Evolutionary conservation across 2,797 vertebrate genomes (phyloP).

Genomic region (Glyptemys insculpta): DNA sequence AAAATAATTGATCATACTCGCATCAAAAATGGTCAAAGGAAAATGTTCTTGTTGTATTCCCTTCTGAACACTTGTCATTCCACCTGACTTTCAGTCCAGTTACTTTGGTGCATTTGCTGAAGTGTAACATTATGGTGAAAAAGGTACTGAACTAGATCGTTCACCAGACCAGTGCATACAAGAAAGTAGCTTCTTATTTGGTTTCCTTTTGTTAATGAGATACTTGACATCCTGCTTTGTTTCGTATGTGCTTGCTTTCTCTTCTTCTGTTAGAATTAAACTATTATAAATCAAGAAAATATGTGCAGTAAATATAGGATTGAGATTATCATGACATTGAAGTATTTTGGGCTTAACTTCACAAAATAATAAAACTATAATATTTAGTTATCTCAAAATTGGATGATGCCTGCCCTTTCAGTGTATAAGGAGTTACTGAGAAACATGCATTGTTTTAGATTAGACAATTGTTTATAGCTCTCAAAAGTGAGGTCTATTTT

Average conservation of each 20-base stretch:
- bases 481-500: not conserved
- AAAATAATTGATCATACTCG: not conserved
- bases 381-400: not conserved
- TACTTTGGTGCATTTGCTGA: not conserved
- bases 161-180: not conserved
- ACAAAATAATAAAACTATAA: not conserved
- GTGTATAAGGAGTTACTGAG: not conserved
- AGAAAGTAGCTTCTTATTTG: not conserved
- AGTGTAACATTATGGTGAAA: not conserved
- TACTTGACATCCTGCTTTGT: not conserved
- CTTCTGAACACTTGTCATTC: not conserved
- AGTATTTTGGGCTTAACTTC: too few species aligned
- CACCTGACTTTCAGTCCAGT: not conserved
- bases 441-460: not conserved
- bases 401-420: not conserved
- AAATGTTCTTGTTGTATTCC: not conserved
- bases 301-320: not conserved
- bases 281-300: not conserved
- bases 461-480: not conserved
- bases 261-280: not conserved
- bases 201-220: not conserved
- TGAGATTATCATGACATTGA: not conserved
- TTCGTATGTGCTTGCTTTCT: not conserved
- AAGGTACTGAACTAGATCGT: not conserved
- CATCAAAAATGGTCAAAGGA: not conserved